Evolutionary conservation across 2,888 invertebrate genomes (phyloP).

Genomic region (Leucozona laternaria): DNA sequence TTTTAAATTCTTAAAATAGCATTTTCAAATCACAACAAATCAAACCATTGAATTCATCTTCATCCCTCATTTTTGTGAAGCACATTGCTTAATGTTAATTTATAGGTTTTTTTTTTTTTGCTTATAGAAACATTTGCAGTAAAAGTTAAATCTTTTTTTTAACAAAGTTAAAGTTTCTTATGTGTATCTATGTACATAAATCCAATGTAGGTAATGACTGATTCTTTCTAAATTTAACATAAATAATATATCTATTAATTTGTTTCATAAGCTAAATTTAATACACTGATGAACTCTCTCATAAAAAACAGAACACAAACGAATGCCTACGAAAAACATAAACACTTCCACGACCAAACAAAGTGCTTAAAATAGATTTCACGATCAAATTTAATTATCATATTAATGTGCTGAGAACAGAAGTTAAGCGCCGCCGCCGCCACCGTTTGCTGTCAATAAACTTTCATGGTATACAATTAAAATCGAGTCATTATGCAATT

Average conservation of each 20-base stretch:
- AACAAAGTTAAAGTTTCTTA: neutral
- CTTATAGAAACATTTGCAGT: neutral
- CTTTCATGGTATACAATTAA: conserved; percentile 17
- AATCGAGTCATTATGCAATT: conserved; percentile 11
- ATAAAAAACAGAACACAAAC: conserved; percentile 1
- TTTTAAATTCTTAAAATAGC: too few species aligned
- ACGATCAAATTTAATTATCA: conserved; percentile 44
- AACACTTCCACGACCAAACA: neutral
- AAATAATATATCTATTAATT: neutral
- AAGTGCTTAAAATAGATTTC: conserved; percentile 37
- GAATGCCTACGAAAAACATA: neutral
- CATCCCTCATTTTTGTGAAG: neutral
- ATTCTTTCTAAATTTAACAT: neutral
- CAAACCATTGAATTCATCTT: too few species aligned
- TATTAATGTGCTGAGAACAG: conserved; percentile 26
- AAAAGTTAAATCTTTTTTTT: neutral
- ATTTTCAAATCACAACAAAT: too few species aligned
- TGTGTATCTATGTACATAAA: neutral
- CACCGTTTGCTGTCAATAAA: conserved; percentile 34
- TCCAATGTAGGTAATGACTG: neutral
- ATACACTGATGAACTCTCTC: neutral
- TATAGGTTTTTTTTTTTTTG: neutral
- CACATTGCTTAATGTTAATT: neutral
- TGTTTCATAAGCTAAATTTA: neutral
- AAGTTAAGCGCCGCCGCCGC: conserved; percentile 34